Evolutionary conservation across 2,888 invertebrate genomes (phyloP), one percentile per base, ranked within the genome.

Genomic region (Drosophila multiciliata): DNA sequence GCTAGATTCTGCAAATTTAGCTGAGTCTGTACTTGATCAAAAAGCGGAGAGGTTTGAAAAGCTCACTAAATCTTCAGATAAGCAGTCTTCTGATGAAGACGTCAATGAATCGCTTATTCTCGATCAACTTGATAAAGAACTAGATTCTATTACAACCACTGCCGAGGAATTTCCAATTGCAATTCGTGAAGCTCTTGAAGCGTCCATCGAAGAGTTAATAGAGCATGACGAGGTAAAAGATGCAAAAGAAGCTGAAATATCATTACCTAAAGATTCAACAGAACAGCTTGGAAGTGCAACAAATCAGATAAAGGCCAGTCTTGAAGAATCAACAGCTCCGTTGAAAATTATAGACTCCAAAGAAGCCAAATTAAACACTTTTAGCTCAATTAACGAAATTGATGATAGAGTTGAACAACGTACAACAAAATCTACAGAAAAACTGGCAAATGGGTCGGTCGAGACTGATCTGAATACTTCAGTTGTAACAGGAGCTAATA

Each of bases 81-180:
- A 23, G 26, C 11, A 8, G 15, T 15, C 23, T 29, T n/a, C 32
- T n/a, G 35, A 9, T 26, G 20, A 23, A 12, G 23, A 33, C 3
- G 33, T 1, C 20, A 49, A 42, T 11, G 33, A 59, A 58, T 20
- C 32, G 20, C 6, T 6, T 36, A 15, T 12, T 33, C 26, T 58
- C 5, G 15, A 45, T n/a, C 32, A 32, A 32, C n/a, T 52, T 26
- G 42, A 38, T 26, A 33, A 59, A 9, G 42, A 45, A 26, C 11
- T 59, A 11, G 45, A 62, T 6, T 1, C 40, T 9, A 48, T 26
- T 26, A 26, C 32, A 38, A 8, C 9, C 17, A 2, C 35, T 35
- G 11, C 35, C 32, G 35, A 42, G 29, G 58, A 73, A 23, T n/a
- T 42, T 9, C 29, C 29, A 11, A 38, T 32, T 20, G 38, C 17